Percentiles rank a stretch among this genome's conserved stretches.
Conservation (phyloP, 1,140 invertebrate species). For the Laodelphax striatellus region DNA sequence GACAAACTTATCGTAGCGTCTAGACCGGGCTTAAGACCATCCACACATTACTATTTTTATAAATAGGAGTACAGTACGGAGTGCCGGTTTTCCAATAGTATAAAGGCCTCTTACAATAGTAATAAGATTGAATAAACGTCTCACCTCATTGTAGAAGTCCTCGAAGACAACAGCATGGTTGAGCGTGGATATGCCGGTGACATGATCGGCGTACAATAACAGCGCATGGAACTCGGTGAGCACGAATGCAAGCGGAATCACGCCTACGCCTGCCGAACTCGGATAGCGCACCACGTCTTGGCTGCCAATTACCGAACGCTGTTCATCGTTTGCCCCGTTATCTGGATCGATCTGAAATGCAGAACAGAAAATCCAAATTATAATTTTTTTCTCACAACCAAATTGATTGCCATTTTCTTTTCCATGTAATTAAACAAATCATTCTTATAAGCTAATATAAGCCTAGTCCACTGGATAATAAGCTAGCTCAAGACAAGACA, state of each 20-base stretch:
- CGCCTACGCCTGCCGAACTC: not conserved
- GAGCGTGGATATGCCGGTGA: constrained; percentile 73
- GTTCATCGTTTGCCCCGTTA: constrained; percentile 1
- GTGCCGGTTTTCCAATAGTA: too few relatives aligned
- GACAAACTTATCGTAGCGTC: too few relatives aligned
- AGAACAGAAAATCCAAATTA: not conserved
- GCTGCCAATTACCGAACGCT: constrained; percentile 8
- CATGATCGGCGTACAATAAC: constrained; percentile 67
- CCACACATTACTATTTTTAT: too few relatives aligned
- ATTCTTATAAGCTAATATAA: too few relatives aligned
- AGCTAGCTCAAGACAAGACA: too few relatives aligned
- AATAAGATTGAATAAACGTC: constrained; percentile 9
- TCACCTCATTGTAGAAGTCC: constrained; percentile 62
- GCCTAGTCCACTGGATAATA: too few relatives aligned
- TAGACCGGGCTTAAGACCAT: too few relatives aligned
- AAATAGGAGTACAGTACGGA: too few relatives aligned
- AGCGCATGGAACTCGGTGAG: constrained; percentile 86
- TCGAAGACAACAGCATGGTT: constrained; percentile 82
- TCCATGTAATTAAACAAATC: not conserved
- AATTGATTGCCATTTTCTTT: not conserved
- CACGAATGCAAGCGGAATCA: constrained; percentile 49
- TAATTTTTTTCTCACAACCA: too few relatives aligned
- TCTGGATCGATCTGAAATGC: constrained; percentile 13
- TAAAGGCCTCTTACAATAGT: too few relatives aligned
- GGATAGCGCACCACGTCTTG: constrained; percentile 15